Base-by-base conservation (phyloP, 2,113 vertebrate species). In the Marmota monax region DNA sequence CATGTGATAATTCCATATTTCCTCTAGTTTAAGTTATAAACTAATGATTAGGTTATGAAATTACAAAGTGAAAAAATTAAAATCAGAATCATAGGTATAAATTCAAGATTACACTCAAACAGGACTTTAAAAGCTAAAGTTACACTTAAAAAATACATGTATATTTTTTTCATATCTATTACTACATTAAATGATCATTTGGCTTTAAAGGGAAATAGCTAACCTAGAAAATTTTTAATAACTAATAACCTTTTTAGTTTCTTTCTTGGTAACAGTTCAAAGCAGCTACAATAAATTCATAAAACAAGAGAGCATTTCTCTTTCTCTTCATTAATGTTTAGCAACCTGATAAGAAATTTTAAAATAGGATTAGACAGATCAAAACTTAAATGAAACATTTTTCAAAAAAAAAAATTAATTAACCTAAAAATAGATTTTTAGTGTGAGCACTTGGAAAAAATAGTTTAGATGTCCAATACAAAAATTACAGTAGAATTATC, bases 261-360 rank as follows among this genome's bases (percentile, higher is more conserved):
- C 79, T 80, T 87, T 92, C 42, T 53, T 73, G 4, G 13, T 53
- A 84, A 67, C 0, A 70, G 37, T 18, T 76, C 65, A 79, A 76
- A 84, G 53, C 18, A 87, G 18, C 51, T 39, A 58, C 17, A 17
- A 58, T 34, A 69, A 92, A 73, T 51, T 80, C 61, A 92, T 27
- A 91, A 83, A 23, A 48, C 3, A 61, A 3, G 8, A 83, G 0
- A 48, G 16, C 82, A 39, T 69, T 89, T n/a, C 9, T 48, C 39
- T 4, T 89, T 86, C 45, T 92, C 93, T 78, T 93, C 37, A 96
- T 77, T 1, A 88, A 61, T 70, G 32, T 39, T 70, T 42, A 84
- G 10, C 51, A 92, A 63, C 37, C 34, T 79, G 58, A 34, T 70
- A 53, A 72, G 23, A 91, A 76, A 58, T 76, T 87, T 84, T 4